Evolutionary conservation across 2,797 vertebrate genomes (phyloP).

Genomic region (Amphiprion clarkii): DNA sequence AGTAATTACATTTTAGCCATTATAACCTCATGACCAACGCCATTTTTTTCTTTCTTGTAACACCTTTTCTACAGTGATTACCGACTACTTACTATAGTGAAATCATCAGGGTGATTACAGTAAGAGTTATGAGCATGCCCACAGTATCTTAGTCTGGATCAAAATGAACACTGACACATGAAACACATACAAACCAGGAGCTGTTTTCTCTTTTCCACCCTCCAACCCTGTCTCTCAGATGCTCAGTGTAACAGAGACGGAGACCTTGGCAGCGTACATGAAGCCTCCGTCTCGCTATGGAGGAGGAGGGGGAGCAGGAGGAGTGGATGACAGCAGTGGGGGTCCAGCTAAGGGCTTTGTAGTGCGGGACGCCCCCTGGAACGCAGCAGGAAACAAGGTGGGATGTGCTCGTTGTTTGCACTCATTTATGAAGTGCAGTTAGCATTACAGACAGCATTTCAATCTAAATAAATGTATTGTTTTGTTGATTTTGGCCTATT

Average conservation of each 20-base stretch:
- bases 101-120: neutral
- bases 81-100: neutral
- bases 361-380: conserved; percentile 87
- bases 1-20: too few relatives aligned
- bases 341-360: conserved; percentile 84
- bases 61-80: too few relatives aligned
- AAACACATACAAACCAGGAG: neutral
- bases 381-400: conserved; percentile 84
- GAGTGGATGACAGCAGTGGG: conserved; percentile 74
- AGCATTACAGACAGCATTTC: too few relatives aligned
- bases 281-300: conserved; percentile 87
- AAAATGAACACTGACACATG: neutral
- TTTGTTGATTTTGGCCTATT: too few relatives aligned
- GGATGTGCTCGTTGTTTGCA: neutral
- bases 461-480: too few relatives aligned
- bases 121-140: neutral
- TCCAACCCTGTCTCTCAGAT: conserved; percentile 72
- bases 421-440: too few relatives aligned
- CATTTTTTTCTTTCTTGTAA: too few relatives aligned
- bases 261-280: conserved; percentile 90
- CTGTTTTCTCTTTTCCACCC: neutral
- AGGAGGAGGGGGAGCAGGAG: conserved; percentile 72
- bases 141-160: neutral
- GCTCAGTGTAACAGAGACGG: conserved; percentile 88
- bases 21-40: too few relatives aligned